Percentiles rank a stretch among this genome's conserved stretches.
Conservation (phyloP, 2,113 vertebrate species). For the Hymenochirus boettgeri region DNA sequence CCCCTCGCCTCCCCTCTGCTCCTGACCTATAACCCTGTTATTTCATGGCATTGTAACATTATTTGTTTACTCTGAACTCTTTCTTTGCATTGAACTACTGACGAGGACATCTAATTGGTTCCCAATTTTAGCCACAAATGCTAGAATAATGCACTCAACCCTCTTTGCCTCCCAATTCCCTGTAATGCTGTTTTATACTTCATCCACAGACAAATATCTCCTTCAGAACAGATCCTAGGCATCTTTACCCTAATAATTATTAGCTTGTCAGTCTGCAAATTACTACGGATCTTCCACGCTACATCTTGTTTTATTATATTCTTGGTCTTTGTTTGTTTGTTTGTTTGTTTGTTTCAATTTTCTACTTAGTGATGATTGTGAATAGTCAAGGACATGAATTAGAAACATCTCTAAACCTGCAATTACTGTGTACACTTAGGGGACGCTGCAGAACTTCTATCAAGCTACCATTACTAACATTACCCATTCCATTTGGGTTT, state of each 20-base stretch:
- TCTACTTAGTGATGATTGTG: too few species aligned
- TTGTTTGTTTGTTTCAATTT: too few species aligned
- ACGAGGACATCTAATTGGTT: slow-evolving; percentile 33
- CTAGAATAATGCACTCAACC: slow-evolving; percentile 31
- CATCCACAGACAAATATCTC: slow-evolving; percentile 8
- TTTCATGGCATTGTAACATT: slow-evolving; percentile 36
- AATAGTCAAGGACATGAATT: too few species aligned
- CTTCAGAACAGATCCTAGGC: slow-evolving; percentile 27
- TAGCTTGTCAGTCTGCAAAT: slow-evolving; percentile 36
- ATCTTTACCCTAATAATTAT: slow-evolving; percentile 34
- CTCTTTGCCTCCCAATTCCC: slow-evolving; percentile 15
- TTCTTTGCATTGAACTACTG: slow-evolving; percentile 35
- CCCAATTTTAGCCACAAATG: slow-evolving; percentile 33
- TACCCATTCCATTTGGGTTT: too few species aligned
- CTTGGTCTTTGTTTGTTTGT: background rate
- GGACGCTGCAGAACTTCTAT: too few species aligned
- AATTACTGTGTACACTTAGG: too few species aligned
- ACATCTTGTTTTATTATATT: background rate
- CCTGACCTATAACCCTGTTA: slow-evolving; percentile 39
- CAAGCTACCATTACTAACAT: too few species aligned
- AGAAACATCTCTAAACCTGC: too few species aligned
- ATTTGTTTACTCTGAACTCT: slow-evolving; percentile 38
- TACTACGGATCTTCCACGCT: slow-evolving; percentile 16
- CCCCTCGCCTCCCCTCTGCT: slow-evolving; percentile 8
- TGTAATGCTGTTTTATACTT: slow-evolving; percentile 20